A percentile compares a stretch with the other conserved stretches of the same genome.
Evolutionary conservation across 2,797 vertebrate species (phyloP).

Genomic region (Halcyon smyrnensis): DNA sequence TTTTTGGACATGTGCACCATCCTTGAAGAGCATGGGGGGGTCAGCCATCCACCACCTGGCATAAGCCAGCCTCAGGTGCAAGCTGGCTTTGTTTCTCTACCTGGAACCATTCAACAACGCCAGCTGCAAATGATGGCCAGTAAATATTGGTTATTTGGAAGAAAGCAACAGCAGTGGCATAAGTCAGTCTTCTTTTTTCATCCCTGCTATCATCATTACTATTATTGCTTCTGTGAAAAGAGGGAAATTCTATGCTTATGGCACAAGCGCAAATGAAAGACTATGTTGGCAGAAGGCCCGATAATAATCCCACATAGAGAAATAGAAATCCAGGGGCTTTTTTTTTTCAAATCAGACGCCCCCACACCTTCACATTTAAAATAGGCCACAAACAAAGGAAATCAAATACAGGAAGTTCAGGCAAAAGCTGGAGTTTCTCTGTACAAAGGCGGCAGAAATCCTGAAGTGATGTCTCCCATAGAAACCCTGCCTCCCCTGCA

Average conservation of each 20-base stretch:
- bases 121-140: neutral
- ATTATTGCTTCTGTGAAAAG: neutral
- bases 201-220: neutral
- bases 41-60: neutral
- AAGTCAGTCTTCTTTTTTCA: neutral
- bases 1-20: neutral
- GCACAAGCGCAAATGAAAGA: neutral
- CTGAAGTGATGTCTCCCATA: neutral
- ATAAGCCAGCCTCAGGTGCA: neutral
- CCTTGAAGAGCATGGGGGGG: neutral
- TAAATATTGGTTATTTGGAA: neutral
- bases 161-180: neutral
- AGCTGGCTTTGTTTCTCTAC: neutral
- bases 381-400: neutral
- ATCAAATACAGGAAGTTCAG: neutral
- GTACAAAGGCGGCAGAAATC: neutral
- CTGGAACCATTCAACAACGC: neutral
- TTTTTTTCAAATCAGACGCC: neutral
- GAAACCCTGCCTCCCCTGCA: neutral
- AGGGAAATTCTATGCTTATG: neutral
- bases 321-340: neutral
- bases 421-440: neutral
- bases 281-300: neutral
- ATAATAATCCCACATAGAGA: neutral
- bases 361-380: neutral